Evolutionary conservation across 2,113 vertebrate genomes (phyloP).

Genomic region (Macrotis lagotis): DNA sequence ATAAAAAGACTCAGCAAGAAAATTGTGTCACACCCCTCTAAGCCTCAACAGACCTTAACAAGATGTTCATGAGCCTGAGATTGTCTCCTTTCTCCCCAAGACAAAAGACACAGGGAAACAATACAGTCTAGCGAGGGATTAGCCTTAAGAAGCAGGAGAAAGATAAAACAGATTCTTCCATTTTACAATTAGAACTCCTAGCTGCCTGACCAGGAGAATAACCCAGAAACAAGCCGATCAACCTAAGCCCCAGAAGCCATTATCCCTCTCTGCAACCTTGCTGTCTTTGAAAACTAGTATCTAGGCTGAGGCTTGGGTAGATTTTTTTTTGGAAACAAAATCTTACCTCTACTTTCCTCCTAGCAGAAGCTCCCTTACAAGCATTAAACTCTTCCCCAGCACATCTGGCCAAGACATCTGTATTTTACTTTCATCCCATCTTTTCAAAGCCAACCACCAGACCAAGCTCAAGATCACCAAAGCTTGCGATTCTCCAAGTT

Average conservation of each 20-base stretch:
- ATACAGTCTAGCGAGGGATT: slow-evolving; percentile 77
- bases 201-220: slow-evolving; percentile 72
- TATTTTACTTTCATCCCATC: slow-evolving; percentile 72
- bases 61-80: slow-evolving; percentile 81
- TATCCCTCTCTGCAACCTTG: slow-evolving; percentile 57
- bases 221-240: slow-evolving; percentile 73
- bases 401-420: slow-evolving; percentile 77
- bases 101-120: slow-evolving; percentile 81
- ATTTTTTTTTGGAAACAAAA: slow-evolving; percentile 43
- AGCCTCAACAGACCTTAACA: slow-evolving; percentile 84
- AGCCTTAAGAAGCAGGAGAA: slow-evolving; percentile 67
- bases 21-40: slow-evolving; percentile 80
- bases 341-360: neutral
- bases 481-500: slow-evolving; percentile 73
- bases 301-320: slow-evolving; percentile 55
- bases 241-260: slow-evolving; percentile 67
- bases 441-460: slow-evolving; percentile 78
- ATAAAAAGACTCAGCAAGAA: slow-evolving; percentile 81
- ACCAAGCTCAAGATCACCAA: slow-evolving; percentile 78
- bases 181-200: slow-evolving; percentile 77
- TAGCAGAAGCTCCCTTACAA: slow-evolving; percentile 69
- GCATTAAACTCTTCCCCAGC: slow-evolving; percentile 71
- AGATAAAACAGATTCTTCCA: slow-evolving; percentile 81
- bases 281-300: slow-evolving; percentile 78
- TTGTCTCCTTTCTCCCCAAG: slow-evolving; percentile 76